Percentiles rank a stretch among this genome's conserved stretches.
These are phyloP conservation scores for Megaceryle alcyon DNA, from an alignment of 2,797 vertebrate genomes.

Conservation along the genomic window DNA sequence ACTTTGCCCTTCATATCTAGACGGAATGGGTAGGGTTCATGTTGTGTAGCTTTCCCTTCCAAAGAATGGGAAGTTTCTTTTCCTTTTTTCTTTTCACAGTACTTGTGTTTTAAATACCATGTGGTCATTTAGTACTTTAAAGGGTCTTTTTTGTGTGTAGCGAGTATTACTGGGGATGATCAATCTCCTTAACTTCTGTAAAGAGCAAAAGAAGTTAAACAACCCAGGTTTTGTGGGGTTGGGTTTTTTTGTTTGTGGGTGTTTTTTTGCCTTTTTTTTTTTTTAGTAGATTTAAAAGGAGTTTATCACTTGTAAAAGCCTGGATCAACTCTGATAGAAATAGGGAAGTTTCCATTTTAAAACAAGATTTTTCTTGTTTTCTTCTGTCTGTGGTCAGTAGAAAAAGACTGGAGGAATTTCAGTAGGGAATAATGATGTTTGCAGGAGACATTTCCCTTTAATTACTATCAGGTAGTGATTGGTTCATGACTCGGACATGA, in stretches of 20 bases:
- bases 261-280: too few relatives aligned
- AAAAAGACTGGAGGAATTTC: background rate
- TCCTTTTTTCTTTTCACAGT: background rate
- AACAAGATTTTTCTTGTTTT: conserved; percentile 10
- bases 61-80: background rate
- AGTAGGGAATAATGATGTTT: conserved; percentile 19
- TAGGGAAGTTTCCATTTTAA: background rate
- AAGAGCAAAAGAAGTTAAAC: background rate
- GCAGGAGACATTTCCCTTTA: conserved; percentile 26
- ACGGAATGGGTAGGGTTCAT: background rate
- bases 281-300: background rate
- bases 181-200: background rate
- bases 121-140: background rate
- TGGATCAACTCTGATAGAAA: background rate
- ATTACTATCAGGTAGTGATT: conserved; percentile 26
- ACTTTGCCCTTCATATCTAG: background rate
- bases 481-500: background rate
- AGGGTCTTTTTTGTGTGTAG: background rate
- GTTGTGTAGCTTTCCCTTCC: background rate
- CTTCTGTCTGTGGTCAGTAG: background rate
- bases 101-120: background rate
- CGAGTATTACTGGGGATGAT: background rate
- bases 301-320: background rate
- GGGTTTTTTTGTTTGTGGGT: background rate
- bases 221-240: background rate